Base-by-base conservation (phyloP, 2,888 invertebrate genomes). In the Callyntrura guangdongensis region DNA sequence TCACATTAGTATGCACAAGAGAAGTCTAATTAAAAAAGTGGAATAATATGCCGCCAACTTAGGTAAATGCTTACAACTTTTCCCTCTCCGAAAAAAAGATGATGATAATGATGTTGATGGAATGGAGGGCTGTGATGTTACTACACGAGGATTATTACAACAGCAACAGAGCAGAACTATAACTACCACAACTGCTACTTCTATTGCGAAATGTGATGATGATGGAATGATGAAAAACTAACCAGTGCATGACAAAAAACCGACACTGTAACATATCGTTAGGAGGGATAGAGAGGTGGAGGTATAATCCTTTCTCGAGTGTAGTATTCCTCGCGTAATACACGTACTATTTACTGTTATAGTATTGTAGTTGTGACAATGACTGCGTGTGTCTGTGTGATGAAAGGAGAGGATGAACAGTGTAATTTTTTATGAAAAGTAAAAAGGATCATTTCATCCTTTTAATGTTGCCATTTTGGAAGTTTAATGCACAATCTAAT, bases 341-440 rank as follows among this genome's bases (percentile, higher is more conserved):
- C 2, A 36, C 36, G 36, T 36, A 36, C 36, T 36, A 36, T 36
- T 36, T 36, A 36, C 36, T 36, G 3, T 36, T 36, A 36, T 6
- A 2, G 36, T 36, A 36, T 36, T 36, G 36, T 6, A 36, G 36
- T 4, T 36, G 36, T 2, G 36, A 36, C 36, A 36, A 36, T 36
- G 36, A 36, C 6, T 36, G 36, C 36, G 36, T 36, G 36, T 36
- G 36, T 36, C 36, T 36, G 36, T 36, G 36, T 36, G 36, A 36
- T 36, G 36, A 22, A 14, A 61, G 22, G 61, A 8, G n/a, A 61
- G 20, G 9, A 22, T 61, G 22, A 22, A 20, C 22, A 20, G 61
- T 61, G 61, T 61, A 61, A 61, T n/a, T 61, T 61, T 61, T 61
- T 61, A 61, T 61, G 61, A 61, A 61, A 61, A 61, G 61, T 61